These are phyloP conservation scores for Melolontha melolontha DNA, from an alignment of 2,888 invertebrate genomes.

Conservation along the genomic window DNA sequence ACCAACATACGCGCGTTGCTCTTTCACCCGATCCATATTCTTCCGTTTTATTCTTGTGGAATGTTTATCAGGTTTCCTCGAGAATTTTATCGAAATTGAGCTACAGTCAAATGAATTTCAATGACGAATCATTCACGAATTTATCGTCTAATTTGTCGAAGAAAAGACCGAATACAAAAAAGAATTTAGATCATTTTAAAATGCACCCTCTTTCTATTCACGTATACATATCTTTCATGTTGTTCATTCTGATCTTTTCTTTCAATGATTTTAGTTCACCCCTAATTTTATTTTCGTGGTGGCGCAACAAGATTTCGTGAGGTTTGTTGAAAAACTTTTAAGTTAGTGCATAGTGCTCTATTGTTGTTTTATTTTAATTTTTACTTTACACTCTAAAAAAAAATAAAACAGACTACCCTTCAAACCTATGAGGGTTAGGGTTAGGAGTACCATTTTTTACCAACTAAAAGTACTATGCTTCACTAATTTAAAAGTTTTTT, in stretches of 20 bases:
- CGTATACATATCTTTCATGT: conserved; percentile 43
- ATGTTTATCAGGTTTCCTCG: conserved; percentile 10
- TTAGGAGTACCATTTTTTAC: conserved; percentile 38
- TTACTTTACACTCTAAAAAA: conserved; percentile 4
- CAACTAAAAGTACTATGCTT: conserved; percentile 50
- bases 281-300: conserved; percentile 72
- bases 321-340: conserved; percentile 58
- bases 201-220: conserved; percentile 39
- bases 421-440: conserved; percentile 64
- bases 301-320: conserved; percentile 77
- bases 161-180: background rate
- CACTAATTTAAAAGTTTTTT: conserved; percentile 52
- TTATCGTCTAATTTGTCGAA: background rate
- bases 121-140: background rate
- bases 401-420: conserved; percentile 50
- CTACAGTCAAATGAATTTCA: conserved; percentile 5
- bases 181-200: conserved; percentile 24
- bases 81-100: conserved; percentile 15
- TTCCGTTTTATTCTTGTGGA: conserved; percentile 26
- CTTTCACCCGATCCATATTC: conserved; percentile 6
- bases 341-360: conserved; percentile 55
- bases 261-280: conserved; percentile 65
- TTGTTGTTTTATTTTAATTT: conserved; percentile 51
- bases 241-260: conserved; percentile 52
- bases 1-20: background rate